Evolutionary conservation across 2,797 vertebrate genomes (phyloP), one percentile per base, ranked within the genome.

Genomic region (Girardinus metallicus): DNA sequence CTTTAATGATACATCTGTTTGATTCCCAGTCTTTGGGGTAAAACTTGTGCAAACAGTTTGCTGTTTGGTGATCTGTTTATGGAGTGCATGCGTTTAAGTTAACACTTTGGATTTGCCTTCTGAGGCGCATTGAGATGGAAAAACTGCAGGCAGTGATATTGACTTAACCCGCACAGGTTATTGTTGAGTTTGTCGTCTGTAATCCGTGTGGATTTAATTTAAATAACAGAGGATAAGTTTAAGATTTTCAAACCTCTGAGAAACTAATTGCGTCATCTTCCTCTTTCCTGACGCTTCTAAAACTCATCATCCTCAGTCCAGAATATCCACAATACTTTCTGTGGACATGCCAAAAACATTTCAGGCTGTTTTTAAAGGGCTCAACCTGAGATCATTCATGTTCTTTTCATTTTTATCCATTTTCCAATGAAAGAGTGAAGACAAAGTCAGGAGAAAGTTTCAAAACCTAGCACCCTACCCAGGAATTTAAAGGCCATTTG

Each of bases 171-270:
- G 12, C 75, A 51, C 43, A 4, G 80, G 75, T 74, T 75, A 29
- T 83, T 88, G 71, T 1, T 8, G 75, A 79, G 79, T 83, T 75
- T 81, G 51, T 90, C 80, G 34, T 72, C 31, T 60, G 43, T 66
- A 11, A 62, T 82, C 76, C 74, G 77, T 74, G 53, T 68, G 46
- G 11, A 79, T 88, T 73, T 39, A 72, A 53, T 85, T 84, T 78
- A 71, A 73, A 51, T 73, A 70, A 31, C 77, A 82, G 79, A 66
- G 74, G 76, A 72, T 8, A 64, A 73, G 75, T 73, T 53, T 26
- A 43, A 5, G 15, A n/a, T 26, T 23, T 21, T 11, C 34, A 39
- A 39, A 18, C 62, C 3, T 31, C 1, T 0, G 34, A 21, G 36
- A 39, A 39, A 18, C 18, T 66, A 10, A 36, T 66, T 23, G 18